phyloP scores from a whole-genome alignment of 1,140 invertebrate species.

The honey bee (Apis mellifera) region DNA sequence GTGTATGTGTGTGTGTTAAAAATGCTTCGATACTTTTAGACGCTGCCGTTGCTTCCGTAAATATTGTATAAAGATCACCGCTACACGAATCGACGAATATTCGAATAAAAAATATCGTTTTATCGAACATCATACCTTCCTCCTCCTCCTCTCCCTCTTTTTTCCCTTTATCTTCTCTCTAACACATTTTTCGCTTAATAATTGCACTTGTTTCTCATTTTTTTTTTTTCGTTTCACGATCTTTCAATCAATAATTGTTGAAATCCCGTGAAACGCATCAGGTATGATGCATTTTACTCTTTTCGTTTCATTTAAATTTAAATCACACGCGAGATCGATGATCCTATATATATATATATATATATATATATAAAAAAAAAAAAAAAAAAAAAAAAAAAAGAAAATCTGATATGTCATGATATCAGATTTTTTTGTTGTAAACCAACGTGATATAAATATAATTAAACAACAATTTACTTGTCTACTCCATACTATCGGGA shows the following conservation, averaged over 20 bases:
- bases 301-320: slow-evolving; percentile 21
- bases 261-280: slow-evolving; percentile 27
- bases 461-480: slow-evolving; percentile 50
- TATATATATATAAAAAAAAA: too few species aligned
- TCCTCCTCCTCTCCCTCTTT: neutral
- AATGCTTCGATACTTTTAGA: slow-evolving; percentile 56
- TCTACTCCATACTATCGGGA: slow-evolving; percentile 39
- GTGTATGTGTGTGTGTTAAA: too few species aligned
- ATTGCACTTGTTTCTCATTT: slow-evolving; percentile 63
- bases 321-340: slow-evolving; percentile 52
- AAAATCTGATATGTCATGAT: slow-evolving; percentile 76
- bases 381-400: neutral
- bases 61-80: slow-evolving; percentile 45
- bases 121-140: slow-evolving; percentile 36
- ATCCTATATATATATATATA: too few species aligned
- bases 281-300: slow-evolving; percentile 31
- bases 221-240: slow-evolving; percentile 34
- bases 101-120: slow-evolving; percentile 43
- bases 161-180: neutral
- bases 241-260: slow-evolving; percentile 17
- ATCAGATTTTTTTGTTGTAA: slow-evolving; percentile 67
- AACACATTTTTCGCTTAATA: slow-evolving; percentile 17
- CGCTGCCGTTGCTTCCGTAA: slow-evolving; percentile 42
- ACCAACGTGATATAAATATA: slow-evolving; percentile 53
- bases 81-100: slow-evolving; percentile 35